Evolutionary conservation across 2,797 vertebrate species (phyloP).

Genomic region (Chelon auratus): DNA sequence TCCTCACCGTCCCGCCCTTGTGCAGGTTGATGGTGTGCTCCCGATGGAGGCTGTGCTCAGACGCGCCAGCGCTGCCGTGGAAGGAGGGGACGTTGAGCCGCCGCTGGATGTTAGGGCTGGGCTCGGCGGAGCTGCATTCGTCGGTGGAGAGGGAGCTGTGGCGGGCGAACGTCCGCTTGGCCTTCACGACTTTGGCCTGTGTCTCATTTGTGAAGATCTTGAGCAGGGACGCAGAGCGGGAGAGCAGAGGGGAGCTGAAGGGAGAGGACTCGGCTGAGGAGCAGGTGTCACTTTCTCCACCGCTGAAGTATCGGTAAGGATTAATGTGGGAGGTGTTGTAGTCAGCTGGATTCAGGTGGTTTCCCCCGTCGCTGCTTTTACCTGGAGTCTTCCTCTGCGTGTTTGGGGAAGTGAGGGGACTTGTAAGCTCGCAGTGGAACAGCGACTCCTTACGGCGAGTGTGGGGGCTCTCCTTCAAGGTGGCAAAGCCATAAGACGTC

Average conservation of each 20-base stretch:
- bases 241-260: slow-evolving; percentile 93
- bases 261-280: slow-evolving; percentile 97
- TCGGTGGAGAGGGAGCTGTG: slow-evolving; percentile 96
- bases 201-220: slow-evolving; percentile 95
- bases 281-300: slow-evolving; percentile 96
- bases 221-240: slow-evolving; percentile 94
- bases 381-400: slow-evolving; percentile 78
- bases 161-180: slow-evolving; percentile 91
- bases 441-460: slow-evolving; percentile 95
- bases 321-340: slow-evolving; percentile 90
- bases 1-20: slow-evolving; percentile 88
- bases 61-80: slow-evolving; percentile 67
- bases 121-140: slow-evolving; percentile 93
- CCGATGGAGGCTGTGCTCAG: slow-evolving; percentile 69
- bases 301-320: slow-evolving; percentile 93
- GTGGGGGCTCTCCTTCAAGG: slow-evolving; percentile 95
- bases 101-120: slow-evolving; percentile 91
- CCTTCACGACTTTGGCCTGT: slow-evolving; percentile 94
- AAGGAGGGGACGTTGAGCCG: slow-evolving; percentile 87
- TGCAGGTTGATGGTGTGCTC: slow-evolving; percentile 89
- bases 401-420: slow-evolving; percentile 90
- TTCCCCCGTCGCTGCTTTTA: slow-evolving; percentile 77
- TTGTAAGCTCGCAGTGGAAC: slow-evolving; percentile 94
- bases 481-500: slow-evolving; percentile 94
- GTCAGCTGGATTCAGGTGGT: slow-evolving; percentile 86